Evolutionary conservation across 2,888 invertebrate species (phyloP).

Genomic region (Drosophila meridiana): DNA sequence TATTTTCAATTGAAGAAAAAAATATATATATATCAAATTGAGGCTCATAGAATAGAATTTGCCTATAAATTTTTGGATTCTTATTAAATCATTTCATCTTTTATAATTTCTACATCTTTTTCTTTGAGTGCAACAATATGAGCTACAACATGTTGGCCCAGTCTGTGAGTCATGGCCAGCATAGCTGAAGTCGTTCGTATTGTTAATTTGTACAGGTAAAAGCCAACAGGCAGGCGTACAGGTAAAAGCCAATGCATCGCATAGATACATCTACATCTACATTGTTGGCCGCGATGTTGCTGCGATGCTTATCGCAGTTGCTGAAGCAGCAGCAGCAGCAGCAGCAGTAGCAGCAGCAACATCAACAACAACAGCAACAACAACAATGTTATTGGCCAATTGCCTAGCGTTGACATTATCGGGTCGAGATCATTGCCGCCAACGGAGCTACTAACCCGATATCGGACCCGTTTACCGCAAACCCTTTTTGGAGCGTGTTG

Average conservation of each 20-base stretch:
- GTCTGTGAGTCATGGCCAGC: conserved; percentile 59
- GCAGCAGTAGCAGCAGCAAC: conserved; percentile 27
- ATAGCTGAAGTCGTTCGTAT: conserved; percentile 57
- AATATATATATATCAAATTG: too few relatives aligned
- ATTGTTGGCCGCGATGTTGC: conserved; percentile 73
- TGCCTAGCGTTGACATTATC: conserved; percentile 83
- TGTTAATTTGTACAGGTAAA: conserved; percentile 75
- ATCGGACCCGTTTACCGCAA: conserved; percentile 48
- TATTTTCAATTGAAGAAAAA: too few relatives aligned
- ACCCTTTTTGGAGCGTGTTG: conserved; percentile 75
- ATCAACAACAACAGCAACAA: conserved; percentile 54
- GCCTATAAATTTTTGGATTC: neutral
- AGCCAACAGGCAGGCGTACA: conserved; percentile 50
- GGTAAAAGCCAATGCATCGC: conserved; percentile 48
- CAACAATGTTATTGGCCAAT: conserved; percentile 82
- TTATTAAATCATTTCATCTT: neutral
- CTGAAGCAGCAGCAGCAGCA: conserved; percentile 43
- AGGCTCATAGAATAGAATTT: too few relatives aligned
- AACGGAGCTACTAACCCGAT: conserved; percentile 63
- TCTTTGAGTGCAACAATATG: conserved; percentile 52
- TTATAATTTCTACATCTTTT: neutral
- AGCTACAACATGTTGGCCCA: conserved; percentile 39
- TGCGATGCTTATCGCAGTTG: conserved; percentile 68
- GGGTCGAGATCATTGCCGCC: conserved; percentile 76
- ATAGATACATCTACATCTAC: conserved; percentile 78